Evolutionary conservation across 1,140 invertebrate genomes (phyloP), one percentile per base, ranked within the genome.

Genomic region (Halyomorpha halys): DNA sequence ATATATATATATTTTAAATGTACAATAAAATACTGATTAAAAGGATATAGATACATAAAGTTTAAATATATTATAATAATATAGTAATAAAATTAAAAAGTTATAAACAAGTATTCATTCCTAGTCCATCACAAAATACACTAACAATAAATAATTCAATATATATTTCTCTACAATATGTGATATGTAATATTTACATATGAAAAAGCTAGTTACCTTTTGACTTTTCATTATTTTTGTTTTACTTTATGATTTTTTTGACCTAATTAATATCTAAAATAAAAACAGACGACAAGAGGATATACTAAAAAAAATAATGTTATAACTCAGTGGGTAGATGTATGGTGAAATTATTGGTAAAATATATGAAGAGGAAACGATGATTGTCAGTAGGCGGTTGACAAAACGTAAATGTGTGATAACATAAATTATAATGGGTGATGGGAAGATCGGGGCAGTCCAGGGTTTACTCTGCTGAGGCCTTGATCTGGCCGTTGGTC

Each of bases 161-260:
- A 23, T 56, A 56, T 56, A 56, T 25, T 23, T 25, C 23, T 56
- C 53, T 56, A 56, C 53, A 23, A 23, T 23, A 56, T 56, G 53
- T 56, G 53, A 56, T 56, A 56, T 56, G 53, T 56, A 56, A 56
- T 56, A 56, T 56, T 56, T 56, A 56, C 53, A 56, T 25, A 56
- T 56, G 23, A 19, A 15, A 25, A 56, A 56, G 53, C 53, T 56
- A 56, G 18, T 23, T 56, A 16, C 23, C 15, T 56, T 56, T 56
- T 39, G 34, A 39, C 34, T 39, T 39, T 39, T 39, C 34, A 39
- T 39, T 6, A 39, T 39, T 39, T 39, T 39, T 39, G 3, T 39
- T 39, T 39, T 39, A 13, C 6, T 39, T 39, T 39, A 39, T 39
- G 11, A 39, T 39, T 39, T 39, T 39, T 39, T 39, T 39, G 6